phyloP scores from a whole-genome alignment of 2,888 invertebrate species.

The Agriotes lineatus region DNA sequence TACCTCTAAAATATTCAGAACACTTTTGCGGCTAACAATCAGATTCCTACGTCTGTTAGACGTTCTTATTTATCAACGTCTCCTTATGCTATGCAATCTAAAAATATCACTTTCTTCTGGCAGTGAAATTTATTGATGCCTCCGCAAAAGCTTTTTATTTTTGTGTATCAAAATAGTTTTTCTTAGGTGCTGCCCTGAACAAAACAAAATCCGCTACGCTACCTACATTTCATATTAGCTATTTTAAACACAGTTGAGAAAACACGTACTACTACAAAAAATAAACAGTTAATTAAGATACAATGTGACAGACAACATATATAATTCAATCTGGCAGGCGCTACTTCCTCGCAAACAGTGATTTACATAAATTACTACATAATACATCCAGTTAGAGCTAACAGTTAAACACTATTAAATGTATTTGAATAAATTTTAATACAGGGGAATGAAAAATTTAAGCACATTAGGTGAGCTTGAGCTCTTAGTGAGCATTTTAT shows the following conservation, averaged over 20 bases:
- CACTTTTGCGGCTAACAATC: not conserved
- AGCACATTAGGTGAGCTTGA: slow-evolving; percentile 8
- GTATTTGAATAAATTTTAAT: slow-evolving; percentile 51
- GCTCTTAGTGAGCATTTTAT: not conserved
- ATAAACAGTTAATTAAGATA: slow-evolving; percentile 63
- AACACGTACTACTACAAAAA: slow-evolving; percentile 39
- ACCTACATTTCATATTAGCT: slow-evolving; percentile 30
- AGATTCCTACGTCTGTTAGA: not conserved
- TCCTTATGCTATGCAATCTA: slow-evolving; percentile 2
- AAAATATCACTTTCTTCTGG: slow-evolving; percentile 35
- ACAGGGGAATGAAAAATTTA: slow-evolving; percentile 39
- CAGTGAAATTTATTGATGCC: slow-evolving; percentile 23
- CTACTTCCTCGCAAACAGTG: slow-evolving; percentile 52
- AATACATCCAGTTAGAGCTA: slow-evolving; percentile 61
- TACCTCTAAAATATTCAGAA: slow-evolving; percentile 14
- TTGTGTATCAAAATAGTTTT: slow-evolving; percentile 34
- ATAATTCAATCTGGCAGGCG: slow-evolving; percentile 49
- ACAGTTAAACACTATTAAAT: slow-evolving; percentile 61
- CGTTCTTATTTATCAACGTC: not conserved
- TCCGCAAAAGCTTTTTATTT: slow-evolving; percentile 10
- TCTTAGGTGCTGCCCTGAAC: slow-evolving; percentile 35
- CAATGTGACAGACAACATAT: slow-evolving; percentile 62
- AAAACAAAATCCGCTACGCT: slow-evolving; percentile 30
- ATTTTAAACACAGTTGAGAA: slow-evolving; percentile 37
- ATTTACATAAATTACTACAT: slow-evolving; percentile 58